Evolutionary conservation across 2,888 invertebrate species (phyloP).

Genomic region (Chironomus riparius): DNA sequence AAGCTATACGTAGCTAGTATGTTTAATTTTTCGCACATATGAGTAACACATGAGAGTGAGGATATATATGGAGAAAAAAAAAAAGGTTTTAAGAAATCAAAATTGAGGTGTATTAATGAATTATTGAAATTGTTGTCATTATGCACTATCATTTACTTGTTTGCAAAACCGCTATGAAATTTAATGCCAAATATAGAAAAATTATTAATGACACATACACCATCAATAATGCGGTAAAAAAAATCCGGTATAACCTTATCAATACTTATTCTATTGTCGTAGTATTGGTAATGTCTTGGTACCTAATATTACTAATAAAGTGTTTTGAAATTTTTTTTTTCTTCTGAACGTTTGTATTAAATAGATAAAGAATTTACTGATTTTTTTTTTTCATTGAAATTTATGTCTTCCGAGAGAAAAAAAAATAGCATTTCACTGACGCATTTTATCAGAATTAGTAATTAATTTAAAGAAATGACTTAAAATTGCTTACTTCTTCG

Average conservation of each 20-base stretch:
- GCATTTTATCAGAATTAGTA: not conserved
- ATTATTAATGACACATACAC: constrained; percentile 2
- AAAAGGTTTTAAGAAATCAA: too few relatives aligned
- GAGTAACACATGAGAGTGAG: too few relatives aligned
- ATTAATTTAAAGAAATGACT: not conserved
- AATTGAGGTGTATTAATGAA: too few relatives aligned
- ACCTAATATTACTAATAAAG: not conserved
- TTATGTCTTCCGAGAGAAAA: constrained; percentile 10
- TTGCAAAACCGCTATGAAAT: not conserved
- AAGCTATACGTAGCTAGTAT: too few relatives aligned
- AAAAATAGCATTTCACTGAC: too few relatives aligned
- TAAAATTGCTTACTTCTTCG: constrained; percentile 82
- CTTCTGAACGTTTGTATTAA: not conserved
- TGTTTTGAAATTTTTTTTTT: not conserved
- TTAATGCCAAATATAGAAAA: constrained; percentile 17
- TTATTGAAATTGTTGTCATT: too few relatives aligned
- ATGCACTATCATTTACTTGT: too few relatives aligned
- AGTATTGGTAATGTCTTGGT: not conserved
- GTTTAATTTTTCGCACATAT: too few relatives aligned
- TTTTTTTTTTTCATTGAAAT: constrained; percentile 13
- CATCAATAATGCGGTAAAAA: not conserved
- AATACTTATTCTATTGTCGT: not conserved
- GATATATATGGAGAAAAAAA: too few relatives aligned
- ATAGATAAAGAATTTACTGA: not conserved
- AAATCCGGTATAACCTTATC: too few relatives aligned